Base-by-base conservation (phyloP, 2,113 vertebrate species). In the Psittacus erithacus region DNA sequence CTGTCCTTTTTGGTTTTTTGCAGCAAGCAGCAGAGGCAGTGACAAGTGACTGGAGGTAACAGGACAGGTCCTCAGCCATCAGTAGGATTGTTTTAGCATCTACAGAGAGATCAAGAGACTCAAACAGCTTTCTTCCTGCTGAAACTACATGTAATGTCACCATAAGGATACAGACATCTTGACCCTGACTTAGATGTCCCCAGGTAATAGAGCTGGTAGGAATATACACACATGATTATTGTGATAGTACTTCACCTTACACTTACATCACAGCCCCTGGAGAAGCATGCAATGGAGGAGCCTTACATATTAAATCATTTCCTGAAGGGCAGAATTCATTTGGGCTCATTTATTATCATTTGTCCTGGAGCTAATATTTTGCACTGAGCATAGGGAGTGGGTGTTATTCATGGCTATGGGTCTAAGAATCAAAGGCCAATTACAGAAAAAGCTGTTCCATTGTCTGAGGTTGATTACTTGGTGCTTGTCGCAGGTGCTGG, bases 241-340 rank as follows among this genome's bases (percentile, higher is more conserved):
- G 57, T 27, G 35, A 92, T 93, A 96, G 75, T 82, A 65, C 95
- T 90, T 97, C 91, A 95, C 86, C 88, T 95, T 79, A 95, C 91
- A 91, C 95, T 97, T 97, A 95, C 95, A 83, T 95, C 90, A 95
- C 67, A 74, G 86, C 94, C 93, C 85, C 93, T 6, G 3, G 90
- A 95, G 95, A 93, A 92, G 76, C 20, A 5, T 74, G 67, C 73
- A 75, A 80, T 70, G 31, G 74, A 67, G 87, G 62, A 88, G 90
- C 31, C 68, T 82, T 82, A 82, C 5, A 4, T 90, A 77, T 91
- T 93, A 90, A 91, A 93, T 92, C 15, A 93, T 88, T 94, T 96
- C 74, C 92, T 94, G 90, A 55, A 95, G 82, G 77, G 47, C n/a
- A 90, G 71, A 79, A 93, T 82, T 95, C n/a, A 35, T 90, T 87